Percentiles rank a stretch among this genome's conserved stretches.
Evolutionary conservation across 2,888 invertebrate genomes (phyloP).

Genomic region (Chalcis sispes): DNA sequence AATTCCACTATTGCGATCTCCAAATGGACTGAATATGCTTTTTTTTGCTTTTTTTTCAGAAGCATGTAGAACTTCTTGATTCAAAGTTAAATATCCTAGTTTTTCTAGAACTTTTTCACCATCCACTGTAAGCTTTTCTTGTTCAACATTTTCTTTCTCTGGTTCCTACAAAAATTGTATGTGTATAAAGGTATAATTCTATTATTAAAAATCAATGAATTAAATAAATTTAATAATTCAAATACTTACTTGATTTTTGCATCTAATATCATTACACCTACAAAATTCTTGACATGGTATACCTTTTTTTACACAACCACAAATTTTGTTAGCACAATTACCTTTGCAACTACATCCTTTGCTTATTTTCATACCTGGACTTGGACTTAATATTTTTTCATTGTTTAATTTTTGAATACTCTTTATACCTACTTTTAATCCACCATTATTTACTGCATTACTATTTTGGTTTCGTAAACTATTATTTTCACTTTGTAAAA

Average conservation of each 20-base stretch:
- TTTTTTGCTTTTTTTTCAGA: slow-evolving; percentile 42
- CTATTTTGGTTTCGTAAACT: slow-evolving; percentile 14
- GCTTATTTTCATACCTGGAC: background rate
- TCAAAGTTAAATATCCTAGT: slow-evolving; percentile 27
- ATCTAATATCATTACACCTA: slow-evolving; percentile 59
- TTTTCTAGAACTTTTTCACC: slow-evolving; percentile 29
- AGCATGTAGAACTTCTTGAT: slow-evolving; percentile 41
- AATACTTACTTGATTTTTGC: slow-evolving; percentile 63
- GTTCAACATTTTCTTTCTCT: slow-evolving; percentile 48
- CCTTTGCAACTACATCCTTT: slow-evolving; percentile 64
- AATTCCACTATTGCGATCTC: background rate
- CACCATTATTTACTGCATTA: slow-evolving; percentile 6
- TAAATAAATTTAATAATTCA: background rate
- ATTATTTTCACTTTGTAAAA: slow-evolving; percentile 32
- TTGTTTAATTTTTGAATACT: slow-evolving; percentile 8
- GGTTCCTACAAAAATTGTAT: slow-evolving; percentile 38
- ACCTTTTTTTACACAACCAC: slow-evolving; percentile 65
- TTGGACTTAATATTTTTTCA: slow-evolving; percentile 22
- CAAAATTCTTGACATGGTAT: slow-evolving; percentile 59
- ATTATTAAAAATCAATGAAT: slow-evolving; percentile 20
- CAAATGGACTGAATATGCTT: slow-evolving; percentile 34
- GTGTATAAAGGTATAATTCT: background rate
- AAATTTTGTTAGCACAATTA: slow-evolving; percentile 60
- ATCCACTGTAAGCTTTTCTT: slow-evolving; percentile 33
- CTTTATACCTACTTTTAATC: background rate